Conservation (phyloP, 2,797 vertebrate genomes). For the Peromyscus eremicus region DNA sequence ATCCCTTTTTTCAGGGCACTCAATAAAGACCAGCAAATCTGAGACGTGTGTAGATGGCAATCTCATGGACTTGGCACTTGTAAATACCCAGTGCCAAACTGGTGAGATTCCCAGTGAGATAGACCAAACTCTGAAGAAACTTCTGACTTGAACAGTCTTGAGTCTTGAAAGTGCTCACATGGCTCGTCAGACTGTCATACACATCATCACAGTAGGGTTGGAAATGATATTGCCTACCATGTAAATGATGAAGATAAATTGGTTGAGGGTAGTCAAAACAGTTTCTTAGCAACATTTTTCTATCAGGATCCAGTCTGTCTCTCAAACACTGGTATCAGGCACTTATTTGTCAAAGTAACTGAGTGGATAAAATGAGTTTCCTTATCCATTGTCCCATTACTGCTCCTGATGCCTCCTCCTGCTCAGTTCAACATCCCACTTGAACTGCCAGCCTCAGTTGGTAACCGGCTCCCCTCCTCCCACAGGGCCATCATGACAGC, state of each 20-base stretch:
- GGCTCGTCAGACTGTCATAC: conserved; percentile 98
- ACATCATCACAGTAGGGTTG: conserved; percentile 98
- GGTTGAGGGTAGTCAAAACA: conserved; percentile 95
- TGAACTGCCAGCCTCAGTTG: conserved; percentile 86
- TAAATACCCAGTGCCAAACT: conserved; percentile 96
- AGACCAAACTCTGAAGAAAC: conserved; percentile 96
- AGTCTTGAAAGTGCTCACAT: conserved; percentile 96
- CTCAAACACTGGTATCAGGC: conserved; percentile 96
- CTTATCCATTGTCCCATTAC: conserved; percentile 85
- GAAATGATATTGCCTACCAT: conserved; percentile 99
- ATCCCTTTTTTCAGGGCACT: conserved; percentile 87
- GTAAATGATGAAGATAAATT: conserved; percentile 99
- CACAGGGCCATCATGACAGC: conserved; percentile 70
- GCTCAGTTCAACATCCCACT: conserved; percentile 88
- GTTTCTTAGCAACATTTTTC: conserved; percentile 98
- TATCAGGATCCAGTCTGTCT: conserved; percentile 96
- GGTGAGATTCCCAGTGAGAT: conserved; percentile 95
- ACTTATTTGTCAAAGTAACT: conserved; percentile 94
- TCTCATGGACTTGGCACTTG: conserved; percentile 98
- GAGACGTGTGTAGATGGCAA: conserved; percentile 97
- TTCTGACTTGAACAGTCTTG: conserved; percentile 97
- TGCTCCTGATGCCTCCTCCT: conserved; percentile 84
- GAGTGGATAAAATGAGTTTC: conserved; percentile 94
- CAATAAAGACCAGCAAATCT: conserved; percentile 97
- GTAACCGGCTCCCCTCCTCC: conserved; percentile 78